Percentiles rank a stretch among this genome's conserved stretches.
Conservation (phyloP, 2,113 vertebrate species). For the Entomyzon cyanotis region DNA sequence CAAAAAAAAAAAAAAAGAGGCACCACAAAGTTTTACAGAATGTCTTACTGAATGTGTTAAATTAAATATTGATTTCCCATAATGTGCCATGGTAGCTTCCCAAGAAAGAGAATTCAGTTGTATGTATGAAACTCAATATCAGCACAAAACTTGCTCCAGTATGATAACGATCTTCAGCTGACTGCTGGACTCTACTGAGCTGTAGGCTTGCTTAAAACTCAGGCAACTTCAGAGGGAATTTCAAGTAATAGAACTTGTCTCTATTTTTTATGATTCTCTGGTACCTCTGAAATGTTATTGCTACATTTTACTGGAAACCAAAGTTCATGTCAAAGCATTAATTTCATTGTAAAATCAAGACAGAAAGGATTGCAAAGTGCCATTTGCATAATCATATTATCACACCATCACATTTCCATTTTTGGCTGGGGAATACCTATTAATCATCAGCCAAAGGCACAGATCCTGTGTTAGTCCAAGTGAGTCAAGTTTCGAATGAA, state of each 20-base stretch:
- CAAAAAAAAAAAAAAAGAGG: not conserved
- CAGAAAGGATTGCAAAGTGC: not conserved
- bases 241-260: not conserved
- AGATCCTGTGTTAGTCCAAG: not conserved
- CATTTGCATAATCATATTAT: not conserved
- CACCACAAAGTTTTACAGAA: not conserved
- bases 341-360: not conserved
- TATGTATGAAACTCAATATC: not conserved
- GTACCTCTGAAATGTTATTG: not conserved
- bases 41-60: not conserved
- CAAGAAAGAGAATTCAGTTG: not conserved
- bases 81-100: not conserved
- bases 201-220: not conserved
- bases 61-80: constrained; percentile 6
- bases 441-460: not conserved
- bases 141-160: not conserved
- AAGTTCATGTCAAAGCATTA: not conserved
- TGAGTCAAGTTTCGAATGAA: not conserved
- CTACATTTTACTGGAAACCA: not conserved
- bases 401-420: not conserved
- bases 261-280: not conserved
- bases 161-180: not conserved
- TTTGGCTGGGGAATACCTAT: not conserved
- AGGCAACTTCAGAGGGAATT: not conserved
- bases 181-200: not conserved